phyloP scores from a whole-genome alignment of 1,140 invertebrate genomes.

The Geopemphigus sp. region DNA sequence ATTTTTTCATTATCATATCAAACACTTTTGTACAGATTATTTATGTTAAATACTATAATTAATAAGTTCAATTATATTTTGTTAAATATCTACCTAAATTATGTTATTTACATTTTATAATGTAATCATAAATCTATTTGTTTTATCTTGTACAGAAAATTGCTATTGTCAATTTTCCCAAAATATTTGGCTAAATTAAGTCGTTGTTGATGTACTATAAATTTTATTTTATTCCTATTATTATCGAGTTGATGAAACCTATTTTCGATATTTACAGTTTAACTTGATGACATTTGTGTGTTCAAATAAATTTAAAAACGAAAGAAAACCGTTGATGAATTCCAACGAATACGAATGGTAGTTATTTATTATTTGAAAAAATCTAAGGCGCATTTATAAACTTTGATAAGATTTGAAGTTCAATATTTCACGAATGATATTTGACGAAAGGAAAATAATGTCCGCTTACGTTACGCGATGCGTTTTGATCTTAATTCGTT shows the following conservation, averaged over 20 bases:
- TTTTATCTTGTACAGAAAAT: not conserved
- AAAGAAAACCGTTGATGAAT: not conserved
- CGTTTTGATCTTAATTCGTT: no score
- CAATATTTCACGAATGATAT: no score
- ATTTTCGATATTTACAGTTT: not conserved
- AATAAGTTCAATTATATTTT: not conserved
- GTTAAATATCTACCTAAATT: not conserved
- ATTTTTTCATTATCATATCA: not conserved
- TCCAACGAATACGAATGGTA: not conserved
- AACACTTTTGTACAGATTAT: constrained; percentile 27
- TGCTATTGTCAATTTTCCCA: not conserved
- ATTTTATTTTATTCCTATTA: not conserved
- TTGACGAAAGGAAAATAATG: not conserved
- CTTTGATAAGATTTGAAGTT: not conserved
- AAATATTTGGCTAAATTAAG: not conserved
- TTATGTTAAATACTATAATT: constrained; percentile 23
- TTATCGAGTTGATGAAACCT: not conserved
- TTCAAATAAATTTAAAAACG: not conserved
- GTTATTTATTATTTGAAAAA: not conserved
- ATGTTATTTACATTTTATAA: not conserved
- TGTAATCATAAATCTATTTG: not conserved
- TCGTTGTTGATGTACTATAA: not conserved
- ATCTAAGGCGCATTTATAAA: not conserved
- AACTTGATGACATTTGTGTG: not conserved
- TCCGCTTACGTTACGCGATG: no score